A percentile compares a stretch with the other conserved stretches of the same genome.
These are phyloP conservation scores for Leuctra nigra DNA, from an alignment of 2,888 invertebrate genomes.

Conservation along the genomic window DNA sequence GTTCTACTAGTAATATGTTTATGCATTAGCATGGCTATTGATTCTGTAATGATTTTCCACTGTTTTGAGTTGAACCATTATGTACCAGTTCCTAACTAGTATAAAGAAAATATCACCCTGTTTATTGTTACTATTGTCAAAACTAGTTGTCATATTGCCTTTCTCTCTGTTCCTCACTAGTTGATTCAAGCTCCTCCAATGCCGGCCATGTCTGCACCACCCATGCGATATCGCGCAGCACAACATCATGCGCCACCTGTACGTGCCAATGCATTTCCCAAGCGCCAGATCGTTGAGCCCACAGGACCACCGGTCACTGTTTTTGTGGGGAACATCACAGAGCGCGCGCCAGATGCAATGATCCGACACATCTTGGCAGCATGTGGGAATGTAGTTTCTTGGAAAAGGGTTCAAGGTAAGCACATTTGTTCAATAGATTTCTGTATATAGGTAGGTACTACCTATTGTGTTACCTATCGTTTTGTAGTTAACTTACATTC, in stretches of 20 bases:
- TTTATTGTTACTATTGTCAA: too few relatives aligned
- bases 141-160: too few relatives aligned
- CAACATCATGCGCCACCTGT: conserved; percentile 28
- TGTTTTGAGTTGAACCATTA: too few relatives aligned
- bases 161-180: conserved; percentile 39
- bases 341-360: conserved; percentile 91
- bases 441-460: too few relatives aligned
- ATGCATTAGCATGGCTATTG: too few relatives aligned
- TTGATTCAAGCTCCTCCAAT: conserved; percentile 48
- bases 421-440: too few relatives aligned
- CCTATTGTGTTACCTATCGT: too few relatives aligned
- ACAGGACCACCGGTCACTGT: conserved; percentile 89
- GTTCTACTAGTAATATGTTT: too few relatives aligned
- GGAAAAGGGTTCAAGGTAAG: conserved; percentile 86
- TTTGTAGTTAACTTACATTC: too few relatives aligned
- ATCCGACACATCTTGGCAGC: conserved; percentile 85
- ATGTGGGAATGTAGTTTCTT: conserved; percentile 90
- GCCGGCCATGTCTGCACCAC: conserved; percentile 37
- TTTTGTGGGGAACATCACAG: conserved; percentile 95
- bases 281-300: conserved; percentile 32
- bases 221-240: conserved; percentile 32
- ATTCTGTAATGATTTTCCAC: too few relatives aligned
- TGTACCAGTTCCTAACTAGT: too few relatives aligned
- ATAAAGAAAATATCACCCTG: too few relatives aligned
- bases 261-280: conserved; percentile 39